A percentile compares a stretch with the other conserved stretches of the same genome.
Evolutionary conservation across 2,888 invertebrate genomes (phyloP).

Genomic region (Cataglyphis albicans): DNA sequence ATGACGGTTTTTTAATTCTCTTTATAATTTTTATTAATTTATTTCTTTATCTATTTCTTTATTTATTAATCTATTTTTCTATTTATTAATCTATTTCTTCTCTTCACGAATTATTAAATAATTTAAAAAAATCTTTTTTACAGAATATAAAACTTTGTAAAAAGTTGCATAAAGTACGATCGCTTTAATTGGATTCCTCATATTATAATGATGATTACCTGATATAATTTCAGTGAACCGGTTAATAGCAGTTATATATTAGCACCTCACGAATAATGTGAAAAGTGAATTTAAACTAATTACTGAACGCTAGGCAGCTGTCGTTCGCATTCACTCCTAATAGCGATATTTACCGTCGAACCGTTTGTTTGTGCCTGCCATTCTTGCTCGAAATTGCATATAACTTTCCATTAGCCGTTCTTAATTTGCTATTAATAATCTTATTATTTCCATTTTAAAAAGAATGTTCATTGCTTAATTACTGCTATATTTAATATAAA

Average conservation of each 20-base stretch:
- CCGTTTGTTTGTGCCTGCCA: constrained; percentile 35
- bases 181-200: constrained; percentile 2
- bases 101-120: background rate
- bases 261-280: constrained; percentile 60
- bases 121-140: background rate
- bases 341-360: constrained; percentile 40
- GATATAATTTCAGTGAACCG: constrained; percentile 19
- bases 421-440: background rate
- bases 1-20: background rate
- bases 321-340: constrained; percentile 51
- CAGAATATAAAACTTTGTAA: background rate
- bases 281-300: constrained; percentile 77
- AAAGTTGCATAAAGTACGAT: background rate
- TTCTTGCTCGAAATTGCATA: constrained; percentile 13
- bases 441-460: background rate
- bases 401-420: background rate
- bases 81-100: background rate
- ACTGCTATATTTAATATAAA: background rate
- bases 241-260: constrained; percentile 24
- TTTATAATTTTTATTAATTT: background rate
- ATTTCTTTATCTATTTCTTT: background rate
- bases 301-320: constrained; percentile 76
- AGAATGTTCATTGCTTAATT: background rate
- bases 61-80: too few relatives aligned
- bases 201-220: background rate